A percentile compares a stretch with the other conserved stretches of the same genome.
Conservation (phyloP, 1,140 invertebrate species). For the Leptinotarsa texana region DNA sequence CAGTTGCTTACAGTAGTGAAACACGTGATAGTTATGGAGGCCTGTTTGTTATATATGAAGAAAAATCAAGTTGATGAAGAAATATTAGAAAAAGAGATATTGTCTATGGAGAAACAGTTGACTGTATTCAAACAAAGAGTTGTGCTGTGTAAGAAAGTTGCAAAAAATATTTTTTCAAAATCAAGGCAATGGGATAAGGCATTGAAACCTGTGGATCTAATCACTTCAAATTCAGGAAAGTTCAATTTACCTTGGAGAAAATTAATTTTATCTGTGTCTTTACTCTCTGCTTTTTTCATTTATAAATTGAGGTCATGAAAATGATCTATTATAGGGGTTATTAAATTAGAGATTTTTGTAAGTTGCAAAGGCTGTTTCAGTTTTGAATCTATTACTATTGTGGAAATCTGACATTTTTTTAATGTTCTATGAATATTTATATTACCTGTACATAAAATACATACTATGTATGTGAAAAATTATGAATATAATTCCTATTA, state of each 20-base stretch:
- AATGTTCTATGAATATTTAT: no score
- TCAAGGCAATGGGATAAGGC: constrained; percentile 40
- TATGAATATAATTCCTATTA: no score
- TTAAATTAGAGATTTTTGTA: no score
- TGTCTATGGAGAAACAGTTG: constrained; percentile 21
- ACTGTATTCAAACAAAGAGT: constrained; percentile 30
- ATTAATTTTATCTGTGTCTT: constrained; percentile 25
- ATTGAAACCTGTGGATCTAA: constrained; percentile 39
- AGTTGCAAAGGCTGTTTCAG: no score
- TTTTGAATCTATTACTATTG: no score
- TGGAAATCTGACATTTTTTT: no score
- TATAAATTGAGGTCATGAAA: constrained; percentile 18
- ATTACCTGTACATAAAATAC: no score
- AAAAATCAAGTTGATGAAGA: constrained; percentile 34
- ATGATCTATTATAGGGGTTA: neutral
- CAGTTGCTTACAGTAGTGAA: constrained; percentile 42
- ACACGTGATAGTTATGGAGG: constrained; percentile 48
- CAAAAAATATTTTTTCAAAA: constrained; percentile 22
- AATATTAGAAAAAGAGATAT: constrained; percentile 24
- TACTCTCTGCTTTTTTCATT: neutral
- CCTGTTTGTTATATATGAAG: constrained; percentile 43
- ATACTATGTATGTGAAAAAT: no score
- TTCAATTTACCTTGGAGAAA: constrained; percentile 36
- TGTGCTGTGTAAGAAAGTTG: constrained; percentile 21
- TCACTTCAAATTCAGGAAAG: constrained; percentile 38